A percentile compares a stretch with the other conserved stretches of the same genome.
phyloP scores from a whole-genome alignment of 2,888 invertebrate species.

The Calameuta filiformis region DNA sequence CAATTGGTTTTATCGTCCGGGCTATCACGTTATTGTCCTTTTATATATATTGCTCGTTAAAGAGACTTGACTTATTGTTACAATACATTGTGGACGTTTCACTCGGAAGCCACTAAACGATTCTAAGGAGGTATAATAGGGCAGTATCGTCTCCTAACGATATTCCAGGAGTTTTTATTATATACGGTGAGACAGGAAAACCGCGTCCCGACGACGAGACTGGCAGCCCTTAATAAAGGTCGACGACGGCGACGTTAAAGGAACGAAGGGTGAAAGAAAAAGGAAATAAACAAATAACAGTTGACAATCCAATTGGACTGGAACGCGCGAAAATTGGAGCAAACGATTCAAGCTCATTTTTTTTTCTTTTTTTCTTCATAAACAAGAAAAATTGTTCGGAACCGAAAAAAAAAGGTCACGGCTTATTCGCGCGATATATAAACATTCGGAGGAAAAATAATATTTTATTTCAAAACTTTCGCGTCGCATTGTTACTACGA shows the following conservation, averaged over 20 bases:
- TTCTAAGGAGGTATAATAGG: not conserved
- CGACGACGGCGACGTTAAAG: not conserved
- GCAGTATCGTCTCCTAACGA: not conserved
- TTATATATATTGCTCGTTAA: not conserved
- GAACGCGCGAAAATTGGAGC: too few relatives aligned
- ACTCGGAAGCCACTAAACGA: not conserved
- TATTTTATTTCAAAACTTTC: too few relatives aligned
- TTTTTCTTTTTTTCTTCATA: too few relatives aligned
- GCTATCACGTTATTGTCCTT: not conserved
- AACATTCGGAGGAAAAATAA: too few relatives aligned
- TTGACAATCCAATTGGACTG: too few relatives aligned
- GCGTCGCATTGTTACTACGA: too few relatives aligned
- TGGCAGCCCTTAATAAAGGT: not conserved
- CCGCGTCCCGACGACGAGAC: not conserved
- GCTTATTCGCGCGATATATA: too few relatives aligned
- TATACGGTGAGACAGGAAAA: not conserved
- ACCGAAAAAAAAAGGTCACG: too few relatives aligned
- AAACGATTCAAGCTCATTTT: too few relatives aligned
- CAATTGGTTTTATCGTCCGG: not conserved
- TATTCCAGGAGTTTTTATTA: not conserved
- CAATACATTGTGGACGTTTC: not conserved
- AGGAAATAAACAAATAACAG: too few relatives aligned
- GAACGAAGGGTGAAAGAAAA: not conserved
- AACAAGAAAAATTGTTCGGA: too few relatives aligned
- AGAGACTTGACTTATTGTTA: constrained; percentile 1